Conservation (phyloP, 2,797 vertebrate genomes). For the Oreortyx pictus region DNA sequence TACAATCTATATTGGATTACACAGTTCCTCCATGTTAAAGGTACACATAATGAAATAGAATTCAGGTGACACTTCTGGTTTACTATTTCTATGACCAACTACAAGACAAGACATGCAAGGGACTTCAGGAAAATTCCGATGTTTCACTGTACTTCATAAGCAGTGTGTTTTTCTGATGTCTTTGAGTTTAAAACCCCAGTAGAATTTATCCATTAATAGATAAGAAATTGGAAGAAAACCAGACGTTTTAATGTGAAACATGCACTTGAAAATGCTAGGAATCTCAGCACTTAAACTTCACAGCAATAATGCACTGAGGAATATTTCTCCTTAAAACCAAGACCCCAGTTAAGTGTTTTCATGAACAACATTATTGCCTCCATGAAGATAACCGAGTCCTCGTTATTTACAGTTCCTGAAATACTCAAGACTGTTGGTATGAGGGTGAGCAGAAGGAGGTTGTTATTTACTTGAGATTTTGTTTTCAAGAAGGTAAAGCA, state of each 20-base stretch:
- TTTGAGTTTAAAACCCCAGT: constrained; percentile 59
- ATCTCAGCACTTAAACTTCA: constrained; percentile 48
- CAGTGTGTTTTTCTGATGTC: constrained; percentile 14
- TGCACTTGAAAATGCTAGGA: constrained; percentile 39
- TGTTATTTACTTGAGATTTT: constrained; percentile 40
- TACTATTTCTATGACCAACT: neutral
- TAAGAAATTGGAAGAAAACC: constrained; percentile 48
- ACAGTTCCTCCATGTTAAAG: constrained; percentile 19
- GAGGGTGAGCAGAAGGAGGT: constrained; percentile 4
- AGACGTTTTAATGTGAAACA: constrained; percentile 16
- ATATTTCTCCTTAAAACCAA: constrained; percentile 56
- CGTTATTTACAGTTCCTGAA: constrained; percentile 40
- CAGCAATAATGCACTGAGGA: constrained; percentile 59
- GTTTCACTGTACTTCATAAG: neutral
- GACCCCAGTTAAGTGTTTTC: constrained; percentile 64
- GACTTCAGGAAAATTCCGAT: constrained; percentile 40
- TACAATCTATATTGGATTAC: constrained; percentile 11
- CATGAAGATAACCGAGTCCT: constrained; percentile 12
- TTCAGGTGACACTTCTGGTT: neutral
- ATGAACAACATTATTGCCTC: constrained; percentile 15
- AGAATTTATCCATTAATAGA: constrained; percentile 53
- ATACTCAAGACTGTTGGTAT: constrained; percentile 18
- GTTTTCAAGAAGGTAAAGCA: constrained; percentile 28
- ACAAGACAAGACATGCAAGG: neutral
- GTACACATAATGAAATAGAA: neutral